A percentile compares a stretch with the other conserved stretches of the same genome.
Conservation (phyloP, 2,113 vertebrate species). For the Pipa parva region DNA sequence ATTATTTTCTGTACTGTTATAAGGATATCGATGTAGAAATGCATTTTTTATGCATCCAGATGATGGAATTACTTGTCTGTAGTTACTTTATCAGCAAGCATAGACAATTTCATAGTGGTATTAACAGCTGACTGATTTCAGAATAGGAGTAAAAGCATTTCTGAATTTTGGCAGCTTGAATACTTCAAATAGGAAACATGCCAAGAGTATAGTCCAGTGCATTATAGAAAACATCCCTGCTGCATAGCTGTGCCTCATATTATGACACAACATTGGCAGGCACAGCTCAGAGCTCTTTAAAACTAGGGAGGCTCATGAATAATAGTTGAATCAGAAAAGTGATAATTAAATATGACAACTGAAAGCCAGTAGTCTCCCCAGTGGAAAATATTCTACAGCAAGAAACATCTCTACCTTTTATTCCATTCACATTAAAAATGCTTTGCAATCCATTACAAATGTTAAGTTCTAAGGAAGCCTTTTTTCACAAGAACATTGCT, state of each 20-base stretch:
- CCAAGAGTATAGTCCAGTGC: conserved; percentile 63
- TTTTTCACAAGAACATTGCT: conserved; percentile 24
- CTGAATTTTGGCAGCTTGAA: conserved; percentile 59
- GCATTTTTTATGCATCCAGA: not conserved
- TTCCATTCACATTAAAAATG: conserved; percentile 38
- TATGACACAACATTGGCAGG: conserved; percentile 74
- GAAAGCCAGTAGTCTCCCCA: conserved; percentile 66
- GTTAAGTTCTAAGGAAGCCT: conserved; percentile 22
- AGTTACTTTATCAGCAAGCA: too few species aligned
- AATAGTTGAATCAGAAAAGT: conserved; percentile 70
- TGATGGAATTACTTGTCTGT: too few species aligned
- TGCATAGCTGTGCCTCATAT: conserved; percentile 62
- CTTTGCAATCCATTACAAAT: conserved; percentile 35
- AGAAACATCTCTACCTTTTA: conserved; percentile 44
- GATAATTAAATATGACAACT: conserved; percentile 77
- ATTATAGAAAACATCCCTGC: conserved; percentile 63
- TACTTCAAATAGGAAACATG: conserved; percentile 67
- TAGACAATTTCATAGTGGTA: too few species aligned
- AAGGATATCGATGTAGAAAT: not conserved
- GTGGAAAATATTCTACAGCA: conserved; percentile 59
- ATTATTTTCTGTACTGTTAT: too few species aligned
- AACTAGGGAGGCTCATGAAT: conserved; percentile 71
- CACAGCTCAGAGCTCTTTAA: conserved; percentile 69
- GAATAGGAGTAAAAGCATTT: conserved; percentile 54
- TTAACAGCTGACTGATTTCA: conserved; percentile 47